Evolutionary conservation across 2,888 invertebrate genomes (phyloP).

Genomic region (Drosophila fulvimacula): DNA sequence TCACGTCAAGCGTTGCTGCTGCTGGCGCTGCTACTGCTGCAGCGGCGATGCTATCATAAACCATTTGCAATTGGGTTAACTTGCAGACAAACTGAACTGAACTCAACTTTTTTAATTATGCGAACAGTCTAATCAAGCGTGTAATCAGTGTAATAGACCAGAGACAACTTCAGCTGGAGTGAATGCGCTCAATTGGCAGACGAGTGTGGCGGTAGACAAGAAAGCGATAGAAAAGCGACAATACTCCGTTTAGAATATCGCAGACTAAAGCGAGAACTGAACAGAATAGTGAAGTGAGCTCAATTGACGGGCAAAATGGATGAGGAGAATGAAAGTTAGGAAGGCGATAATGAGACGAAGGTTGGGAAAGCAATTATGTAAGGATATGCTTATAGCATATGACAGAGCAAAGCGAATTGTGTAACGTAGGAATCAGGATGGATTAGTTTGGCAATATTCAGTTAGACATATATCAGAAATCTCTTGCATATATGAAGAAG

Average conservation of each 20-base stretch:
- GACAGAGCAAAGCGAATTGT: neutral
- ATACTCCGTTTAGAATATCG: neutral
- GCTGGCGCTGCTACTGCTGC: neutral
- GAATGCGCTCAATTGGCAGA: slow-evolving; percentile 6
- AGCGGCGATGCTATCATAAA: slow-evolving; percentile 30
- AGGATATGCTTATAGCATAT: neutral
- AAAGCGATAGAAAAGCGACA: slow-evolving; percentile 2
- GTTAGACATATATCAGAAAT: no score
- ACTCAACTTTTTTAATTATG: slow-evolving; percentile 66
- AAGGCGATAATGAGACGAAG: neutral
- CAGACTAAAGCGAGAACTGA: neutral
- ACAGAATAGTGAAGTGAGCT: neutral
- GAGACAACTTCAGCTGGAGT: neutral
- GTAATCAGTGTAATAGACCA: slow-evolving; percentile 17
- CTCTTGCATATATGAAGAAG: no score
- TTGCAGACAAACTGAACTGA: slow-evolving; percentile 30
- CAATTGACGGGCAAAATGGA: neutral
- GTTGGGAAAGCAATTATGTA: neutral
- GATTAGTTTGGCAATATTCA: no score
- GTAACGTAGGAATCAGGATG: no score
- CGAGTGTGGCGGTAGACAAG: slow-evolving; percentile 3
- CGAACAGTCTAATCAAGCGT: slow-evolving; percentile 18
- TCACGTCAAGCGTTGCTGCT: slow-evolving; percentile 3
- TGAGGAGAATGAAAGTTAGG: neutral
- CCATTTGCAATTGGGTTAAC: slow-evolving; percentile 34